Evolutionary conservation across 2,888 invertebrate species (phyloP).

Genomic region (Ophion costatus): DNA sequence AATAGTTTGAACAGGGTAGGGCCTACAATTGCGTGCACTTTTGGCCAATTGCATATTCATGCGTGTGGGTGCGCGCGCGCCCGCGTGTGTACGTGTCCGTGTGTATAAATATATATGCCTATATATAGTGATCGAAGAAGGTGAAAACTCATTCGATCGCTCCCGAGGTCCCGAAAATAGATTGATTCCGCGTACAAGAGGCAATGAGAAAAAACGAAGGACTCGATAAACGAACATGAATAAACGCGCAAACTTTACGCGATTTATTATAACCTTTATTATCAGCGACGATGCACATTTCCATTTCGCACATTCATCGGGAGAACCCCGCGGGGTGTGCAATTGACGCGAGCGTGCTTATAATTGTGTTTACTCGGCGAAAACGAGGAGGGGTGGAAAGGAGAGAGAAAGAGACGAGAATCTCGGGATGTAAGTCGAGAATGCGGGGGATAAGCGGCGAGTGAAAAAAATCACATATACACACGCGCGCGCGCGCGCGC

Average conservation of each 20-base stretch:
- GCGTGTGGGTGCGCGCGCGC: background rate
- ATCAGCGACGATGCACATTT: constrained; percentile 11
- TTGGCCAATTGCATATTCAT: constrained; percentile 43
- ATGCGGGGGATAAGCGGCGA: constrained; percentile 52
- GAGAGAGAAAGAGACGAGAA: constrained; percentile 28
- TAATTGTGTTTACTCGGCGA: constrained; percentile 39
- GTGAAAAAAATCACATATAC: constrained; percentile 42
- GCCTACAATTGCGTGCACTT: constrained; percentile 65
- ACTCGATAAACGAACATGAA: constrained; percentile 5
- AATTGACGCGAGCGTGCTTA: constrained; percentile 27
- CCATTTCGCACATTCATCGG: background rate
- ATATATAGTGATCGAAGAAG: constrained; percentile 41
- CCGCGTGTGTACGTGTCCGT: background rate
- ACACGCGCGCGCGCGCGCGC: constrained; percentile 20
- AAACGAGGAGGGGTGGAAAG: constrained; percentile 2
- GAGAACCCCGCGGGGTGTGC: background rate
- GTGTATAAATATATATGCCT: constrained; percentile 26
- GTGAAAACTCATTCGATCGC: constrained; percentile 42
- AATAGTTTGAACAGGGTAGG: constrained; percentile 76
- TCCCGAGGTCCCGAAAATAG: constrained; percentile 44
- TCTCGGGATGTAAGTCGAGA: constrained; percentile 37
- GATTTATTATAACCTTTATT: constrained; percentile 55
- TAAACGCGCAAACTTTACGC: constrained; percentile 21
- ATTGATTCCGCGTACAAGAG: constrained; percentile 36
- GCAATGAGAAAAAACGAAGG: constrained; percentile 7